phyloP scores from a whole-genome alignment of 2,888 invertebrate species.

The Pomacea canaliculata region DNA sequence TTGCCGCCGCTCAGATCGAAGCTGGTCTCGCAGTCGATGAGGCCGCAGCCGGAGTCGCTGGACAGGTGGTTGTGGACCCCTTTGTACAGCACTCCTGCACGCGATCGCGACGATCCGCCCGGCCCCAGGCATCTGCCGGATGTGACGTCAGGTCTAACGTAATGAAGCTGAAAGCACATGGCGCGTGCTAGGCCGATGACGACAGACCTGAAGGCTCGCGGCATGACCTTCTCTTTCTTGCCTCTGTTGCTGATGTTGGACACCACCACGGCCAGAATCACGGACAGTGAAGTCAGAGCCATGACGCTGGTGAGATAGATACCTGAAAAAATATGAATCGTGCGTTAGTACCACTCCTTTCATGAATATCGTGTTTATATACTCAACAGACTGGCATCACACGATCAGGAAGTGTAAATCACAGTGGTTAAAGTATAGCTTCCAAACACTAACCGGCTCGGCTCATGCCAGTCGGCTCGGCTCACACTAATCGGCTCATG shows the following conservation, averaged over 20 bases:
- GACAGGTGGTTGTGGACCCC: slow-evolving; percentile 47
- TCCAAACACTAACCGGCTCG: too few relatives aligned
- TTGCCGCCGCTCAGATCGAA: slow-evolving; percentile 27
- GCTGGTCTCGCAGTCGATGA: slow-evolving; percentile 58
- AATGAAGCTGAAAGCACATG: slow-evolving; percentile 47
- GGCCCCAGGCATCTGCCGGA: slow-evolving; percentile 16
- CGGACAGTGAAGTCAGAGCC: slow-evolving; percentile 68
- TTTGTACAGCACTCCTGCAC: slow-evolving; percentile 26
- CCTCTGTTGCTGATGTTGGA: slow-evolving; percentile 68
- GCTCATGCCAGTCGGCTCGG: too few relatives aligned
- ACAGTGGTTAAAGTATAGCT: too few relatives aligned
- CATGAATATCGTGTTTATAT: too few relatives aligned
- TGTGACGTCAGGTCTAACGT: slow-evolving; percentile 20
- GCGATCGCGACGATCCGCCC: background rate
- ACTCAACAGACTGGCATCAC: too few relatives aligned
- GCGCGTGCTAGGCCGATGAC: slow-evolving; percentile 42
- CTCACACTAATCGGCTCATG: too few relatives aligned
- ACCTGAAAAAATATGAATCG: slow-evolving; percentile 39
- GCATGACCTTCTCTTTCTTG: slow-evolving; percentile 48
- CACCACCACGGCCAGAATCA: slow-evolving; percentile 67
- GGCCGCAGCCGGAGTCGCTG: slow-evolving; percentile 56
- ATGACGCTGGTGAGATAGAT: slow-evolving; percentile 69
- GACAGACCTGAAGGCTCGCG: slow-evolving; percentile 39
- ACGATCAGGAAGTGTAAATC: too few relatives aligned
- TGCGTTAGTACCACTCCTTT: too few relatives aligned